Evolutionary conservation across 2,888 invertebrate species (phyloP).

Genomic region (Apotomis betuletana): DNA sequence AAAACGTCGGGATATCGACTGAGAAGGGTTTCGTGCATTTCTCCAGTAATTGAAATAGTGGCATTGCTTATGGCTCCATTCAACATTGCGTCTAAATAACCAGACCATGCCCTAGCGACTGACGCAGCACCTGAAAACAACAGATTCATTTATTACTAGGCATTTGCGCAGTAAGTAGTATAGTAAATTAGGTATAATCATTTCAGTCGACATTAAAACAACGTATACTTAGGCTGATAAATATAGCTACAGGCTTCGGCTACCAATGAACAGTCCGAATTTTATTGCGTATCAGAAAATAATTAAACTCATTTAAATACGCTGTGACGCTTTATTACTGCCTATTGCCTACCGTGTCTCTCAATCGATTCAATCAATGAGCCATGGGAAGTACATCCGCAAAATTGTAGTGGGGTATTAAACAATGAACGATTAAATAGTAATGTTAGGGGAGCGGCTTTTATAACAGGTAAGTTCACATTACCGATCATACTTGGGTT

Average conservation of each 20-base stretch:
- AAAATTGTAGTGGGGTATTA: slow-evolving; percentile 3
- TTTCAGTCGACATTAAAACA: too few species aligned
- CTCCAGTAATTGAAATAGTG: slow-evolving; percentile 87
- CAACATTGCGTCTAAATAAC: slow-evolving; percentile 91
- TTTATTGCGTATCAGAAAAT: slow-evolving; percentile 12
- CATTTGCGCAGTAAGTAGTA: too few species aligned
- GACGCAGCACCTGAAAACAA: slow-evolving; percentile 89
- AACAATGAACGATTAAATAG: slow-evolving; percentile 23
- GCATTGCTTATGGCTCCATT: slow-evolving; percentile 89
- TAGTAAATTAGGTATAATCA: too few species aligned
- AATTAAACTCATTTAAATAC: slow-evolving; percentile 7
- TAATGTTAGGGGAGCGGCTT: background rate
- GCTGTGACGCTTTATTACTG: background rate
- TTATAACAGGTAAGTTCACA: slow-evolving; percentile 2
- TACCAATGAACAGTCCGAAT: background rate
- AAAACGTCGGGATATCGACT: slow-evolving; percentile 91
- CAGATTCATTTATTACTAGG: slow-evolving; percentile 2
- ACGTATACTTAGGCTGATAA: background rate
- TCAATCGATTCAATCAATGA: slow-evolving; percentile 11
- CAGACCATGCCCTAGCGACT: slow-evolving; percentile 94
- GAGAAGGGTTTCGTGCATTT: slow-evolving; percentile 87
- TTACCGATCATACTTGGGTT: background rate
- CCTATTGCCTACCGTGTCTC: background rate
- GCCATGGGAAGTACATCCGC: slow-evolving; percentile 8
- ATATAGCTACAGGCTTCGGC: background rate